Percentiles rank a stretch among this genome's conserved stretches.
phyloP scores from a whole-genome alignment of 1,140 invertebrate species.

The Bombyx mori region ASM3026992v2 NC_085121.1:11564001-11564500 shows the following conservation, averaged over 20 bases:
- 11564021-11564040: no score
- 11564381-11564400: conserved; percentile 74
- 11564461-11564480: background rate
- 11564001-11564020: no score
- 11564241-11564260: background rate
- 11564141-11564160: conserved; percentile 3
- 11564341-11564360: conserved; percentile 59
- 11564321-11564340: conserved; percentile 45
- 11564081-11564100: no score
- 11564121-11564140: no score
- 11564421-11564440: conserved; percentile 81
- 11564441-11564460: conserved; percentile 39
- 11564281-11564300: conserved; percentile 6
- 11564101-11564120: no score
- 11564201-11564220: no score
- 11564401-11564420: conserved; percentile 85
- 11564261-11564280: background rate
- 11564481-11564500: background rate
- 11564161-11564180: background rate
- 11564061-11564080: no score
- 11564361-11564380: conserved; percentile 41
- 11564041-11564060: no score
- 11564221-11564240: no score
- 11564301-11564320: conserved; percentile 25
- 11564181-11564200: background rate